A percentile compares a stretch with the other conserved stretches of the same genome.
Conservation (phyloP, 2,888 invertebrate species). For the Lepidonotus clava region DNA sequence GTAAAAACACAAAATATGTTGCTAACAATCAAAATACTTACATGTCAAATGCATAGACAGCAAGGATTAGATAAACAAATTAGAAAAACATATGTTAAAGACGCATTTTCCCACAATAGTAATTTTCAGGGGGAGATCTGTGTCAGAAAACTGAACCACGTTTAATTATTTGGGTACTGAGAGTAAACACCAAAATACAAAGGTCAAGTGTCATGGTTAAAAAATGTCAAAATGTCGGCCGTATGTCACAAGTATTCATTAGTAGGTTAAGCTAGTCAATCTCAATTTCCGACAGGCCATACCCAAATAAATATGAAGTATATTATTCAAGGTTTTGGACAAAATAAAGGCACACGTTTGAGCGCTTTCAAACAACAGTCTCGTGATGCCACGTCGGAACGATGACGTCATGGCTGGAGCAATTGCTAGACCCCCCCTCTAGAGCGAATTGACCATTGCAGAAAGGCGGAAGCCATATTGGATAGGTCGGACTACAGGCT, state of each 20-base stretch:
- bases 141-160: not conserved
- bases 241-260: no score
- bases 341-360: not conserved
- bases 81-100: no score
- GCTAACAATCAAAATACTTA: no score
- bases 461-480: slow-evolving; percentile 62
- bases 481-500: slow-evolving; percentile 20
- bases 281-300: not conserved
- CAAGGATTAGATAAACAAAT: no score
- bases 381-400: slow-evolving; percentile 62
- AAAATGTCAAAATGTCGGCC: not conserved
- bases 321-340: not conserved
- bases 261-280: not conserved
- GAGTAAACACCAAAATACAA: not conserved
- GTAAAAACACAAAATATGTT: no score
- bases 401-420: slow-evolving; percentile 60
- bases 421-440: slow-evolving; percentile 59
- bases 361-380: slow-evolving; percentile 30
- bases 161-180: not conserved
- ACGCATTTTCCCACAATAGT: no score
- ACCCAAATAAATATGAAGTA: not conserved
- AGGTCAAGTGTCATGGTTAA: not conserved
- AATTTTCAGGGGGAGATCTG: no score
- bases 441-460: slow-evolving; percentile 55
- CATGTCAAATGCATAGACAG: no score